Percentiles rank a stretch among this genome's conserved stretches.
phyloP scores from a whole-genome alignment of 2,888 invertebrate genomes.

The Argynnis bischoffii region DNA sequence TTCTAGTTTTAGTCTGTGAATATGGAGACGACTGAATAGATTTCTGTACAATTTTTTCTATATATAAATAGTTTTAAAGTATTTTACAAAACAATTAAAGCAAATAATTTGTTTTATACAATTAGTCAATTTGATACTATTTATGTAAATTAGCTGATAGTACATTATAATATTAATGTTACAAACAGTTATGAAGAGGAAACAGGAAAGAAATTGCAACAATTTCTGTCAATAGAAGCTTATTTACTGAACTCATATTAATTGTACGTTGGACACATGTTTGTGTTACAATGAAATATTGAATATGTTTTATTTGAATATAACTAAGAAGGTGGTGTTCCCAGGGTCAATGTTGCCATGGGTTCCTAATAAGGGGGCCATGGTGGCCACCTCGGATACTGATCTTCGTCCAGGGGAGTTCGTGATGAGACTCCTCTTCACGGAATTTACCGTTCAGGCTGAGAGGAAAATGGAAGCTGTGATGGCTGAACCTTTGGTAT shows the following conservation, averaged over 20 bases:
- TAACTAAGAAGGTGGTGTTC: constrained; percentile 33
- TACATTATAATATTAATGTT: background rate
- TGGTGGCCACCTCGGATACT: constrained; percentile 81
- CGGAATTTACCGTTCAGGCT: constrained; percentile 96
- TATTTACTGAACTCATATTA: background rate
- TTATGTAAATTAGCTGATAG: background rate
- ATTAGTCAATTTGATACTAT: background rate
- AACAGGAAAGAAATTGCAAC: too few relatives aligned
- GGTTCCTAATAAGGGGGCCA: constrained; percentile 90
- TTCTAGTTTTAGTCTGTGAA: too few relatives aligned
- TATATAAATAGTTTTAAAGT: too few relatives aligned
- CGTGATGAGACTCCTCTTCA: constrained; percentile 96
- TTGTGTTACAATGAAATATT: background rate
- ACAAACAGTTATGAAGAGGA: too few relatives aligned
- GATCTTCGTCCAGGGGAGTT: constrained; percentile 95
- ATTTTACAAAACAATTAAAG: too few relatives aligned
- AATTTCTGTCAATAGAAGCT: constrained; percentile 1
- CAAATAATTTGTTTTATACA: too few relatives aligned
- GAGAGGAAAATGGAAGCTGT: constrained; percentile 98
- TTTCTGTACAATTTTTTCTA: too few relatives aligned
- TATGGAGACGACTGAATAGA: too few relatives aligned
- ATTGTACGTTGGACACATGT: background rate
- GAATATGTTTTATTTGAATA: constrained; percentile 13
- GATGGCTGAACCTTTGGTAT: constrained; percentile 93
- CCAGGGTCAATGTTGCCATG: constrained; percentile 89